Evolutionary conservation across 1,140 invertebrate species (phyloP).

Genomic region (Danaus plexippus): DNA sequence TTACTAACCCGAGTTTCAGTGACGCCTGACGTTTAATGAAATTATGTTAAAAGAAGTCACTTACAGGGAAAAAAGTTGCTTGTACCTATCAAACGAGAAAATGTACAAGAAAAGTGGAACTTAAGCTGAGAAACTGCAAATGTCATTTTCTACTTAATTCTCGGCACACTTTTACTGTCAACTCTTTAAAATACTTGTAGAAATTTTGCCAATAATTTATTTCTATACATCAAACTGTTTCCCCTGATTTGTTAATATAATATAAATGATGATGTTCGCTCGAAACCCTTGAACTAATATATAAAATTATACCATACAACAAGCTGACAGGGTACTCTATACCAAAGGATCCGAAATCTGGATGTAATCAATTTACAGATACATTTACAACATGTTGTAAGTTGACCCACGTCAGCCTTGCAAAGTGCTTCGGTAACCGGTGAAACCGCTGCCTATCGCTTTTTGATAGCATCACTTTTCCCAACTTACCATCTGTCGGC

Average conservation of each 20-base stretch:
- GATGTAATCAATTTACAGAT: conserved; percentile 1
- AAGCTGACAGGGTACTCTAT: neutral
- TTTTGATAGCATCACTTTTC: conserved; percentile 71
- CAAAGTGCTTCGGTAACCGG: conserved; percentile 67
- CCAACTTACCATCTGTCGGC: conserved; percentile 66
- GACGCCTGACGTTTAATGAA: conserved; percentile 37
- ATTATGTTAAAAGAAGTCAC: conserved; percentile 41
- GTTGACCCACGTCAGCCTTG: conserved; percentile 59
- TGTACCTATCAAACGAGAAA: conserved; percentile 29
- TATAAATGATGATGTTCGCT: conserved; percentile 13
- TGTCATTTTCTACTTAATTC: conserved; percentile 33
- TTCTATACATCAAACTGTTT: too few species aligned
- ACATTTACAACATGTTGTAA: conserved; percentile 33
- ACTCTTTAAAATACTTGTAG: conserved; percentile 16
- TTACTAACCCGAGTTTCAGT: conserved; percentile 15
- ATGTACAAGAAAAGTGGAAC: conserved; percentile 26
- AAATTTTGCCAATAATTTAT: conserved; percentile 3
- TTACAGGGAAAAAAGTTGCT: conserved; percentile 34
- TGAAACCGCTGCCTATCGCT: conserved; percentile 64
- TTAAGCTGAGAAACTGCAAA: conserved; percentile 28
- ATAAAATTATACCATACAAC: conserved; percentile 2
- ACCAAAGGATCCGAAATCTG: neutral
- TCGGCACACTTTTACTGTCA: conserved; percentile 26
- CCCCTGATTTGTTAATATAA: too few species aligned
- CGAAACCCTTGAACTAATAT: conserved; percentile 1